Evolutionary conservation across 2,113 vertebrate species (phyloP).

Genomic region (Brachirus orientalis): DNA sequence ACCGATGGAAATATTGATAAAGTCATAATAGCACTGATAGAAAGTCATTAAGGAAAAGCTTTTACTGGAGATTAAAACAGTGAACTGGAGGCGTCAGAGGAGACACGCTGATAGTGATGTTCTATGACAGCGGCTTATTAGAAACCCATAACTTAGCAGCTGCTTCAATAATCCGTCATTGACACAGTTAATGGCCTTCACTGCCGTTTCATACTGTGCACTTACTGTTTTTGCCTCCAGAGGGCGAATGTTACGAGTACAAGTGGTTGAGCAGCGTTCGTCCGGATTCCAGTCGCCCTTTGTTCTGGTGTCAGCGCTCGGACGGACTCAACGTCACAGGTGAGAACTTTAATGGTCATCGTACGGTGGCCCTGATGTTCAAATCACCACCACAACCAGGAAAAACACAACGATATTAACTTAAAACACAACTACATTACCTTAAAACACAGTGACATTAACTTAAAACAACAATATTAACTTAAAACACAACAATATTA

Average conservation of each 20-base stretch:
- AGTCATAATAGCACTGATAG: conserved; percentile 69
- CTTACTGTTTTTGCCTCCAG: conserved; percentile 72
- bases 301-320: conserved; percentile 94
- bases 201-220: neutral
- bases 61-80: conserved; percentile 63
- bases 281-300: conserved; percentile 83
- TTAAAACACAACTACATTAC: no score
- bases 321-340: conserved; percentile 97
- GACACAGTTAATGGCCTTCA: conserved; percentile 28
- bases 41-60: conserved; percentile 71
- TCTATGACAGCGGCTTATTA: conserved; percentile 56
- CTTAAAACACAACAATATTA: no score
- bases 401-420: no score
- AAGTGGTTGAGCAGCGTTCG: conserved; percentile 89
- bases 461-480: no score
- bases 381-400: no score
- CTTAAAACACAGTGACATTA: no score
- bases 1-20: conserved; percentile 73
- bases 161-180: conserved; percentile 59
- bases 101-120: conserved; percentile 33
- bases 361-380: no score
- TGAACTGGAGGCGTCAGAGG: conserved; percentile 43
- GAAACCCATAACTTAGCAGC: conserved; percentile 46
- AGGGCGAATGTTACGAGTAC: conserved; percentile 93
- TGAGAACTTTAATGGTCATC: no score